These are phyloP conservation scores for Cynopterus sphinx DNA, from an alignment of 2,797 vertebrate species.

Conservation along the genomic window DNA sequence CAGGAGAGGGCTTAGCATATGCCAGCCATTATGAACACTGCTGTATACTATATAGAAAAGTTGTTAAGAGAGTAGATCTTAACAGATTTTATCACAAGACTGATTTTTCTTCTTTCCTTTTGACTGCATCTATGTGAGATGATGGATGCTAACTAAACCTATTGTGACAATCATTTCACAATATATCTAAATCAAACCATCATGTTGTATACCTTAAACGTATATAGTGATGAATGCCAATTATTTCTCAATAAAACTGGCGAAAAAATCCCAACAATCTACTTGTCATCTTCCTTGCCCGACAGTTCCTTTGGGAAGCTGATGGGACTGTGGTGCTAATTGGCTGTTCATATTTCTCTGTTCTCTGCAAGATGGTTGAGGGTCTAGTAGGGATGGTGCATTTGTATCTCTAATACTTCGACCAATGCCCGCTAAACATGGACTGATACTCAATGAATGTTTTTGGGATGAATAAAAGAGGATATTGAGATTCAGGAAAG, in stretches of 20 bases:
- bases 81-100: not conserved
- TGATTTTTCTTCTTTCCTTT: not conserved
- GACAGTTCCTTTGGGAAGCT: not conserved
- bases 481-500: not conserved
- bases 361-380: not conserved
- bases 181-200: not conserved
- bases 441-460: not conserved
- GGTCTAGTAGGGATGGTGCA: accelerated
- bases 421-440: not conserved
- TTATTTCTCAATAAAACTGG: not conserved
- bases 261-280: not conserved
- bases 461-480: not conserved
- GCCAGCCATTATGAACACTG: not conserved
- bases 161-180: not conserved
- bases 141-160: not conserved
- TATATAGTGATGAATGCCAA: not conserved
- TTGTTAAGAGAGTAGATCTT: not conserved
- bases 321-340: accelerated
- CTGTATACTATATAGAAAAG: too few species aligned
- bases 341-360: not conserved
- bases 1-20: not conserved
- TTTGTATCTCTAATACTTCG: not conserved
- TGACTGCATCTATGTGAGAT: not conserved
- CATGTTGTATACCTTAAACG: not conserved
- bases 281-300: not conserved